Base-by-base conservation (phyloP, 2,888 invertebrate genomes). In the Nomada fucata region DNA sequence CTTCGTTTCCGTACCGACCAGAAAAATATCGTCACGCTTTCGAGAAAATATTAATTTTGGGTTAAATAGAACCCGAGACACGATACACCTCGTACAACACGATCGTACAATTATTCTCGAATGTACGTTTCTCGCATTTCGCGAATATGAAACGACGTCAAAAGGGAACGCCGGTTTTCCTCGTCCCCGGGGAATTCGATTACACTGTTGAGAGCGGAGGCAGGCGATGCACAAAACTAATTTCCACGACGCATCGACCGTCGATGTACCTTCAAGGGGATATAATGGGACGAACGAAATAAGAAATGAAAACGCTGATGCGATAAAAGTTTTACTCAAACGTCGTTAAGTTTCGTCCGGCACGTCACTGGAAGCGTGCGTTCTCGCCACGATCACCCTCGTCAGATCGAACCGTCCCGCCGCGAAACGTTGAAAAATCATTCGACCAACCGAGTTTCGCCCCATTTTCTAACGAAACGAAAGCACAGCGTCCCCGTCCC, bases 181-280 rank as follows among this genome's bases (percentile, higher is more conserved):
- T 53, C 20, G n/a, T 53, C 20, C 20, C 53, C 20, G n/a, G 53
- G 7, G 36, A 36, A 53, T 53, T 53, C 53, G 53, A 53, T 53
- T 53, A 53, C 53, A n/a, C 53, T 11, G 53, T 53, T 20, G 7
- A 53, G 53, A 20, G 20, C 7, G 10, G 53, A 20, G 53, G 20
- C 53, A 53, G 20, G 53, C 53, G 20, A 10, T 11, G 53, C n/a
- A n/a, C n/a, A 53, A 53, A 53, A n/a, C 53, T 18, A 53, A 53
- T 53, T 53, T 53, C 36, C 36, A 36, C 36, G 36, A 36, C 53
- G n/a, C 53, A 15, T 68, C 67, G 53, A 68, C 36, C 36, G 36
- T 36, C 52, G 67, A 36, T 15, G 20, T 9, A 68, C 36, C 55
- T 53, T 53, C 53, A 53, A 20, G n/a, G 20, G 20, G 20, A 53